Evolutionary conservation across 1,140 invertebrate species (phyloP), one percentile per base, ranked within the genome.

Genomic region (Achatina immaculata): DNA sequence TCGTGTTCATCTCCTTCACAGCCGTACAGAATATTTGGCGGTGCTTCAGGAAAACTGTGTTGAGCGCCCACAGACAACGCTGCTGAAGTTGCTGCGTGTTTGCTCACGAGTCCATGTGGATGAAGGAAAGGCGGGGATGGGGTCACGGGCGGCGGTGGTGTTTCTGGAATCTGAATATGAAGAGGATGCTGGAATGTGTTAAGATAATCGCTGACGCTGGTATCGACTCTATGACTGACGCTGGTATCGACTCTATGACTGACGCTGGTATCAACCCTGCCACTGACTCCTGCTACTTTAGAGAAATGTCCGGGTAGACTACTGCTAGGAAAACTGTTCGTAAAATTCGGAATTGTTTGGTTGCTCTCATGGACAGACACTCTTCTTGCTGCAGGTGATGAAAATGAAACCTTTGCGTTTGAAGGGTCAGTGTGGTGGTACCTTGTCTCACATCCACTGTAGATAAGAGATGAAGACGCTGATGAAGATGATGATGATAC

Each of bases 91-190:
- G 66, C 2, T 7, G 3, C 16, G 34, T n/a, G n/a, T n/a, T n/a
- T n/a, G n/a, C n/a, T n/a, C n/a, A n/a, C n/a, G n/a, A n/a, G n/a
- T n/a, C 19, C 45, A 16, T 51, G 31, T 55, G 72, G 36, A 3
- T 74, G 24, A 21, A 43, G 72, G 42, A 69, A 69, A 24, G 40
- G 71, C 6, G 74, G 74, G n/a, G 48, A 65, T n/a, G 38, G 74
- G 2, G 58, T 62, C 2, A 28, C 7, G n/a, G 19, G 24, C 11
- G 40, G 11, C 14, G 69, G 14, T 19, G 36, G 19, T 6, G 11
- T 42, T 38, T 68, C 76, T 36, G 76, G 76, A 21, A 78, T 78
- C 31, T 78, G 28, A 19, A 78, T 78, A 31, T 78, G 76, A 1
- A 78, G 43, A 48, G 76, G 76, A 31, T n/a, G 58, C 62, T 78